Evolutionary conservation across 2,113 vertebrate genomes (phyloP), one percentile per base, ranked within the genome.

Genomic region (Butastur rufipennis): DNA sequence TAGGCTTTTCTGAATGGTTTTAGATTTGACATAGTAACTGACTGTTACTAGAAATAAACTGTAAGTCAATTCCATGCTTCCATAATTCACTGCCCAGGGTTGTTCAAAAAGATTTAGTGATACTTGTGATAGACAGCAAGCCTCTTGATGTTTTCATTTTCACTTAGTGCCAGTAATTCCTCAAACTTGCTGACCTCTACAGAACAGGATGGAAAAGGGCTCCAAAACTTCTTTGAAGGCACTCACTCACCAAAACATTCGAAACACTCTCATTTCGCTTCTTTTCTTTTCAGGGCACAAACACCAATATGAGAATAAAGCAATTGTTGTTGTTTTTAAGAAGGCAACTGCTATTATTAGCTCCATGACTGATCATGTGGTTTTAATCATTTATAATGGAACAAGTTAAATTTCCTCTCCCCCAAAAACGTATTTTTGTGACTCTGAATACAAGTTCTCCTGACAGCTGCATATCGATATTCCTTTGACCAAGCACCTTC

Each of bases 11-110:
- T 98, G 98, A 98, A 98, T 97, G 97, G 98, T 97, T 98, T 98
- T 98, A 97, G 97, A 98, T 98, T 98, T 98, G 98, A 98, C 98
- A 98, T 89, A 98, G 98, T 98, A 98, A 98, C 98, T 98, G 98
- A 97, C 98, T 98, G 97, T 97, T 97, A 98, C 98, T 98, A 97
- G 98, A 98, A 98, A 98, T 98, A 98, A 98, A 98, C 97, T 98
- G 98, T 98, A 98, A 98, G 98, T 98, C 98, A 98, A 98, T 98
- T 98, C 98, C 98, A 97, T 97, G 97, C 98, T 98, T 98, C 98
- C 96, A 96, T 98, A 98, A 98, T 97, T 98, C 98, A 98, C 98
- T 97, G 97, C 97, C 97, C 98, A 98, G 98, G 96, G 97, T 97
- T 98, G 98, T 98, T 98, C 97, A 97, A 91, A 97, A 97, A 98